Base-by-base conservation (phyloP, 2,113 vertebrate species). In the Phyllostomus hastatus region DNA sequence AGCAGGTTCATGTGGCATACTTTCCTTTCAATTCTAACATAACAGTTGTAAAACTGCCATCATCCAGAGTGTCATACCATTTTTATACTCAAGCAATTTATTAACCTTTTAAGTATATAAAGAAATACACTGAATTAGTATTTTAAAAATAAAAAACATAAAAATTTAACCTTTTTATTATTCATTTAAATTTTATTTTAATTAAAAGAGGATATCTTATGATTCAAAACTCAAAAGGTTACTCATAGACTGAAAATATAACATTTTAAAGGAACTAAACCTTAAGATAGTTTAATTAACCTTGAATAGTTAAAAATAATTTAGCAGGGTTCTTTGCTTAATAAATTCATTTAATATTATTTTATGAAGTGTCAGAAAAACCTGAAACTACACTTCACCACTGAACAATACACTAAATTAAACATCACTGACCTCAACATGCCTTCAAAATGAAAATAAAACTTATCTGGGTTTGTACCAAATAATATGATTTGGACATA, bases 341-440 rank as follows among this genome's bases (percentile, higher is more conserved):
- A 97, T 95, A 97, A 96, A 97, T 94, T 94, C 91, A 95, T 73
- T 96, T 93, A 95, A 91, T 46, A 93, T 92, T 85, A 96, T 54
- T 80, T 97, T 70, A 95, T 28, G 41, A 95, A 86, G 93, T 94
- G 59, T 95, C 79, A 93, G 80, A 72, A 88, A 79, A 97, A 93
- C 87, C 83, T 95, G 84, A 80, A 94, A 92, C 72, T 96, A 79
- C 7, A 90, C 79, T 93, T 96, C 22, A 91, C 33, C 61, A 93
- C 7, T 80, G 66, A 96, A 94, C 70, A 96, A 93, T 81, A 76
- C 35, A 88, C 57, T 57, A 93, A 93, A 94, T 96, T 94, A 90
- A 96, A 95, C 64, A 95, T 24, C 80, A 87, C 14, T 79, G 38
- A 78, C 76, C 50, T 92, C 20, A 28, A 93, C 28, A 90, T 20